A percentile compares a stretch with the other conserved stretches of the same genome.
phyloP scores from a whole-genome alignment of 2,797 vertebrate species.

The Sciurus vulgaris region DNA sequence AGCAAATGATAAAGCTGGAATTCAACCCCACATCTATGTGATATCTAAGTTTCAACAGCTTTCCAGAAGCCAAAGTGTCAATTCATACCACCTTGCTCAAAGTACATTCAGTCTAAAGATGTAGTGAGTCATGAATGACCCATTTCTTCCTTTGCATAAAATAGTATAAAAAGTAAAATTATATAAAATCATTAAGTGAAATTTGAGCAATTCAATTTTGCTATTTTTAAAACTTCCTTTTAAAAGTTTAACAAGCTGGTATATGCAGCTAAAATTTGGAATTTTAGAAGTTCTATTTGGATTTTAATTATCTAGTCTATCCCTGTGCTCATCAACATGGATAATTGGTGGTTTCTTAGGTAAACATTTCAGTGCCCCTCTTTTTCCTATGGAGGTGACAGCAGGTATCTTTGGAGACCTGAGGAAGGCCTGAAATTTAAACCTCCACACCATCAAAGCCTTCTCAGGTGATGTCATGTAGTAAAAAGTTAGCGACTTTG shows the following conservation, averaged over 20 bases:
- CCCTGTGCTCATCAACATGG: neutral
- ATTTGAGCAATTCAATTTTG: neutral
- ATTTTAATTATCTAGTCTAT: constrained; percentile 44
- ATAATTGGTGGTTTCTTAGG: neutral
- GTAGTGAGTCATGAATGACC: neutral
- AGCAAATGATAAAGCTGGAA: neutral
- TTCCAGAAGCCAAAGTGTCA: neutral
- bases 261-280: constrained; percentile 43
- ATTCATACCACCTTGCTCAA: neutral
- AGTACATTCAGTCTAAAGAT: neutral
- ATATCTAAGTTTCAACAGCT: neutral
- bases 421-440: neutral
- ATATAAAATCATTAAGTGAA: constrained; percentile 22
- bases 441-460: neutral
- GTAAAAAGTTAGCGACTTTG: neutral
- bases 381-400: neutral
- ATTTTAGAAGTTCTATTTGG: constrained; percentile 30
- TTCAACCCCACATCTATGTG: neutral
- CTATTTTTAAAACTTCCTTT: neutral
- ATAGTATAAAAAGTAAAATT: neutral
- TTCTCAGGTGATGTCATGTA: neutral
- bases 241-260: neutral
- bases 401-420: neutral
- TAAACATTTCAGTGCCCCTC: neutral
- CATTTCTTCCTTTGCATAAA: constrained; percentile 29